These are phyloP conservation scores for Sylvietta virens DNA, from an alignment of 2,113 vertebrate genomes.

Conservation along the genomic window DNA sequence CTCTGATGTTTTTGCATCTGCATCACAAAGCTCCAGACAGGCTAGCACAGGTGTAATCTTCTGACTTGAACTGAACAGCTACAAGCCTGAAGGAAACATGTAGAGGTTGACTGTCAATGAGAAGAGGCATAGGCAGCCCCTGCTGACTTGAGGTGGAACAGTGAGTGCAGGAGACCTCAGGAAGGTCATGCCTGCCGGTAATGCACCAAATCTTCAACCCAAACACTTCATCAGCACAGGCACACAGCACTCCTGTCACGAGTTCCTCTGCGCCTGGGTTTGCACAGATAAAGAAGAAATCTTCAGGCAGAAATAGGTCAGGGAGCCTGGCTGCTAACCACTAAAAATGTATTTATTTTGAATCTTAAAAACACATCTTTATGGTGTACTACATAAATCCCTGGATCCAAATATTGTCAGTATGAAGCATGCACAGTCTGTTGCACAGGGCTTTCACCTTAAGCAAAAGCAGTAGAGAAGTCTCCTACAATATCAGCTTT, in stretches of 20 bases:
- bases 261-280: background rate
- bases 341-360: background rate
- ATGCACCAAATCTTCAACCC: background rate
- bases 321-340: background rate
- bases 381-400: background rate
- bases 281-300: background rate
- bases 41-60: slow-evolving; percentile 26
- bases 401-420: background rate
- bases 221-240: background rate
- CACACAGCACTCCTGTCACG: background rate
- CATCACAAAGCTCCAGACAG: slow-evolving; percentile 19
- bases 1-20: slow-evolving; percentile 21
- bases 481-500: background rate
- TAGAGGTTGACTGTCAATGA: background rate
- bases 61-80: background rate
- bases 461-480: background rate
- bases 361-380: background rate
- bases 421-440: background rate
- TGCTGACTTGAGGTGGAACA: slow-evolving; percentile 18
- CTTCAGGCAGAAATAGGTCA: background rate
- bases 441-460: background rate
- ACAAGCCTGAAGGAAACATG: background rate
- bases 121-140: background rate
- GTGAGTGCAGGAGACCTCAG: background rate
- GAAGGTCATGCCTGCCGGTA: background rate